Conservation (phyloP, 2,888 invertebrate species). For the Lepidonotus clava region DNA sequence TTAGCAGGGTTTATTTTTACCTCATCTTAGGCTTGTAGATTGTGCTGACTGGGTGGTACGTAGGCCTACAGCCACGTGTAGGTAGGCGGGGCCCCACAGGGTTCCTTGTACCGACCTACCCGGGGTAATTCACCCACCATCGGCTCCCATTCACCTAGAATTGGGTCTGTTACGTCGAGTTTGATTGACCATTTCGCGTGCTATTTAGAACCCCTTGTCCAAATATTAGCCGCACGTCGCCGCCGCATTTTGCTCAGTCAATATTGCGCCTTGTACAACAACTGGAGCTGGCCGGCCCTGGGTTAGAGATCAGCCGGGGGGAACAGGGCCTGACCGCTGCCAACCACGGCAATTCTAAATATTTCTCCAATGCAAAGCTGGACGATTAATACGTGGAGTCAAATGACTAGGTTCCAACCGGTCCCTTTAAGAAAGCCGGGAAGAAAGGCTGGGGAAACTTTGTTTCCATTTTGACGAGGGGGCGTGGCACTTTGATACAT, state of each 20-base stretch:
- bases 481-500: not conserved
- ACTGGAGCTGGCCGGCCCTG: not conserved
- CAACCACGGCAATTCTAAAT: not conserved
- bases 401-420: not conserved
- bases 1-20: too few relatives aligned
- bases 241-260: conserved; percentile 26
- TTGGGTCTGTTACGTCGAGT: conserved; percentile 12
- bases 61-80: too few relatives aligned
- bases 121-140: too few relatives aligned
- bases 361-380: not conserved
- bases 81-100: too few relatives aligned
- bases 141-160: not conserved
- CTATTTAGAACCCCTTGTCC: conserved; percentile 43
- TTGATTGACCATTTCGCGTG: conserved; percentile 36
- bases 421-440: conserved; percentile 21
- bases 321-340: not conserved
- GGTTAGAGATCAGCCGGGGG: not conserved
- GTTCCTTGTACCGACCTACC: too few relatives aligned
- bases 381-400: not conserved
- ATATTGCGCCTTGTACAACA: conserved; percentile 33
- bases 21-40: too few relatives aligned
- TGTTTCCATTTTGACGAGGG: not conserved
- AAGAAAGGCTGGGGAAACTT: not conserved
- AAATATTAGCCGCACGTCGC: conserved; percentile 18
- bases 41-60: too few relatives aligned